Base-by-base conservation (phyloP, 64 coral and sea anemone genomes). In the Dendronephthya gigantea region DNA sequence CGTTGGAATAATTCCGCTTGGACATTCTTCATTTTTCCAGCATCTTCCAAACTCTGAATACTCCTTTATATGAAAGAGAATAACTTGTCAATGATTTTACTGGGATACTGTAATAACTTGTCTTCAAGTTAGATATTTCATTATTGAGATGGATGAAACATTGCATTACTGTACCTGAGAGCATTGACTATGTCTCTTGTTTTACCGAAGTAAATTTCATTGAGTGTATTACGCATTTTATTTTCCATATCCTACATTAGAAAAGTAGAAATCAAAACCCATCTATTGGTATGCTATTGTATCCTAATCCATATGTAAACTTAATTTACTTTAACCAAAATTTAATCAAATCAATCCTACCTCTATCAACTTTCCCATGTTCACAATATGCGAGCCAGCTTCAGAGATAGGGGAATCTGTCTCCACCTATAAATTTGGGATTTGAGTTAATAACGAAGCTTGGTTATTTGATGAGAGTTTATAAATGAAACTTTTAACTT, bases 151-250 rank as follows among this genome's bases (percentile, higher is more conserved):
- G 0, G n/a, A 47, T 40, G 49, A 16, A 6, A n/a, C 11, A 50
- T 48, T 79, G n/a, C n/a, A n/a, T n/a, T n/a, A n/a, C n/a, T n/a
- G n/a, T n/a, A 97, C 94, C 94, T 93, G 81, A 97, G 85, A 83
- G 94, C 88, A 90, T 93, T 91, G 48, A 97, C 94, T 83, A 97
- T 97, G 83, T 97, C 94, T 84, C 36, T 93, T 76, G 94, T 97
- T 93, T 97, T 97, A 1, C 94, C 94, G 93, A 97, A 97, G 87
- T 97, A 97, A 55, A 97, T 97, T 84, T 97, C 94, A 91, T 97
- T 97, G 86, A 97, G 83, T 32, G 94, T 97, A 85, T 97, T 97
- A 82, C 94, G 88, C 94, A 97, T 97, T 90, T 97, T 97, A 84
- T 97, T 97, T 85, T 97, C 94, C 94, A 97, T 97, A 41, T 97